Conservation (phyloP, 2,888 invertebrate genomes). For the Stomorhina lunata region DNA sequence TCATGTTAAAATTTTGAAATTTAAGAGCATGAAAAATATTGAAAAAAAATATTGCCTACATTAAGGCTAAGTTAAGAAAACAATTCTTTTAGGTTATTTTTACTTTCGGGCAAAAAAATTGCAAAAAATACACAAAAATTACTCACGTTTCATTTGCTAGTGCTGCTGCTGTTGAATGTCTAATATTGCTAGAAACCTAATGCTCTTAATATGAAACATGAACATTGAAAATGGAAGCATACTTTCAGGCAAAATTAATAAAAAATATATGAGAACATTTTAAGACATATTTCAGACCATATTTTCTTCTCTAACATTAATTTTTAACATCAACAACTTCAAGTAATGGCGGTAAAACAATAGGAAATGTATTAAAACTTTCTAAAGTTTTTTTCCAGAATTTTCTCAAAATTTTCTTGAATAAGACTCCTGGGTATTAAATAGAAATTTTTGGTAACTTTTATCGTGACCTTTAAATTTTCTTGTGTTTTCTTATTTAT, state of each 20-base stretch:
- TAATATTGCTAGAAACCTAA: neutral
- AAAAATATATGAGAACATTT: neutral
- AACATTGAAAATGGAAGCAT: no score
- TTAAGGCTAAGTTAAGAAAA: slow-evolving; percentile 20
- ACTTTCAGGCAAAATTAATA: no score
- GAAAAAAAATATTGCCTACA: slow-evolving; percentile 27
- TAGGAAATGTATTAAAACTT: neutral
- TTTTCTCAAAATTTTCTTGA: no score
- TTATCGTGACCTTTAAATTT: no score
- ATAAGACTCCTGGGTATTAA: no score
- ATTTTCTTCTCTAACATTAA: slow-evolving; percentile 20
- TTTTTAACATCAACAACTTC: slow-evolving; percentile 19
- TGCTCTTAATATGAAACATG: neutral
- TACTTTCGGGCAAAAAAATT: neutral
- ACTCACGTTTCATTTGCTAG: slow-evolving; percentile 15
- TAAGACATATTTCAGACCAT: slow-evolving; percentile 11
- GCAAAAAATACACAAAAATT: slow-evolving; percentile 1
- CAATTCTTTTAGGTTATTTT: neutral
- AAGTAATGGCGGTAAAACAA: neutral
- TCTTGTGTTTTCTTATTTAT: no score
- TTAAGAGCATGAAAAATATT: neutral
- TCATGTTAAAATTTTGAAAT: neutral
- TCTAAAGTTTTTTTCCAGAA: no score
- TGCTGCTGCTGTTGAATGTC: neutral
- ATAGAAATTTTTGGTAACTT: no score